A percentile compares a stretch with the other conserved stretches of the same genome.
Conservation (phyloP, 2,797 vertebrate genomes). For the Cuniculus paca region DNA sequence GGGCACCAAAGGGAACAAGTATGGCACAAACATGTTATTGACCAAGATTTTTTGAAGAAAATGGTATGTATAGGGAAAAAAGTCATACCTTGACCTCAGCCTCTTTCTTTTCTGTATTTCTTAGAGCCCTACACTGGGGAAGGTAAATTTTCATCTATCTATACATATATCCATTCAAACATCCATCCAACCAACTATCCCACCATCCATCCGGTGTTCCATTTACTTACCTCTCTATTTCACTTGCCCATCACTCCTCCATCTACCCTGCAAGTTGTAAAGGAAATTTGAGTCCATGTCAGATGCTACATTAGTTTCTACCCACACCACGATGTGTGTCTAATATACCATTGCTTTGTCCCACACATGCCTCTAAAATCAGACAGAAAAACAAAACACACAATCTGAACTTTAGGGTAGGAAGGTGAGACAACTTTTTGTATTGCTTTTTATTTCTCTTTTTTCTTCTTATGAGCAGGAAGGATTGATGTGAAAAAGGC, state of each 20-base stretch:
- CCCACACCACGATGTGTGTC: background rate
- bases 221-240: background rate
- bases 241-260: background rate
- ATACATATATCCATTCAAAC: too few species aligned
- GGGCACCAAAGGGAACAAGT: too few species aligned
- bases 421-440: conserved; percentile 10
- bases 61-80: fast-evolving
- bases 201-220: fast-evolving
- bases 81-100: background rate
- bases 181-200: too few species aligned
- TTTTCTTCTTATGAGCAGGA: conserved; percentile 83
- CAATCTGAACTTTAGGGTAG: background rate
- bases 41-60: background rate
- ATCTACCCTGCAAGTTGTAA: background rate
- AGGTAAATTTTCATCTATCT: background rate
- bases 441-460: conserved; percentile 70
- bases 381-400: background rate
- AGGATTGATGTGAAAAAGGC: conserved; percentile 86
- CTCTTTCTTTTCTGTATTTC: background rate
- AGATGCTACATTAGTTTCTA: background rate
- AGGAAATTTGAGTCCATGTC: background rate
- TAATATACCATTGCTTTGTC: background rate
- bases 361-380: background rate
- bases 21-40: too few species aligned
- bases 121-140: background rate